Evolutionary conservation across 2,113 vertebrate genomes (phyloP), one percentile per base, ranked within the genome.

Genomic region (Irena cyanogastra): DNA sequence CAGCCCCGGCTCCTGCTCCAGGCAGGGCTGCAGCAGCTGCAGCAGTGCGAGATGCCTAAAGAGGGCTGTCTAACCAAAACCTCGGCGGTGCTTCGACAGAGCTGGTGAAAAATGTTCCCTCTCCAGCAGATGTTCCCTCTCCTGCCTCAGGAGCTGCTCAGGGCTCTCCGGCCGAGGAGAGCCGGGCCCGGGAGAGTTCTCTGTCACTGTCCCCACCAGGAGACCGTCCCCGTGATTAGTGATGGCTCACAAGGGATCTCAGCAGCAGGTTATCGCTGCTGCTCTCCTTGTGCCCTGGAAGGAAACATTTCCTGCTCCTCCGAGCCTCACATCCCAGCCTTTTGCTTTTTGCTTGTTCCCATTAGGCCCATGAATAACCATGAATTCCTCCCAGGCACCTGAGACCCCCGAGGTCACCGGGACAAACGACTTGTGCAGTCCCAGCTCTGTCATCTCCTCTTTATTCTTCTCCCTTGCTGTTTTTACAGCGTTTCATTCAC

Each of bases 31-130:
- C 1, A 37, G 41, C 23, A 2, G 68, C 64, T 41, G 64, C 30
- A 94, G 20, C 66, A 7, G 70, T 50, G 78, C 59, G 24, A 66
- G 81, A 15, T 18, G 93, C 96, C 94, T 94, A 88, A 69, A 96
- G 93, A 95, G 94, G 93, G 93, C 94, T 95, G 94, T 96, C 94
- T 96, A 93, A 97, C 42, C 90, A 95, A 87, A 82, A 90, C 3
- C 94, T 91, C 22, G 0, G 20, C 85, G 21, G 31, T 27, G 0
- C 41, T 39, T 17, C 33, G 2, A 13, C 0, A 42, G 37, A 65
- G 83, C 66, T 16, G 11, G 23, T 88, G 76, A 65, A 23, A 79
- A 65, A 49, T 2, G 28, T 24, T 83, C 6, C 49, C 63, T 72
- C 88, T 52, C 41, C 45, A 13, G 90, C 15, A 63, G 69, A 39